Percentiles rank a stretch among this genome's conserved stretches.
Evolutionary conservation across 64 coral and sea anemone genomes (phyloP).

Genomic region (Dendrophyllia cribrosa): DNA sequence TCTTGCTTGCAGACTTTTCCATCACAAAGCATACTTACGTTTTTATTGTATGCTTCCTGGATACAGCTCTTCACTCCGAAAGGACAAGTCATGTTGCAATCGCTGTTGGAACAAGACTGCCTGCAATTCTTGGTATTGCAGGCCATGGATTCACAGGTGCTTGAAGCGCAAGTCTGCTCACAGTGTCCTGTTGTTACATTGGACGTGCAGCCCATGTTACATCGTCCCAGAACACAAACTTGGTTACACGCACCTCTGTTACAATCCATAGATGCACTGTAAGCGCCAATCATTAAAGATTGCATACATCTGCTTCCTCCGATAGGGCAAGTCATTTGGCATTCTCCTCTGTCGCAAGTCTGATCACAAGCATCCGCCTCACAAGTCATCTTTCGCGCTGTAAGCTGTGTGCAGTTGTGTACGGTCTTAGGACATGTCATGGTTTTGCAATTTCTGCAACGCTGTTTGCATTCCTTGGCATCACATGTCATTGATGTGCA

Average conservation of each 20-base stretch:
- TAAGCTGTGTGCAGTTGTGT: neutral
- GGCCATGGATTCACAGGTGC: neutral
- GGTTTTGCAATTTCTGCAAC: neutral
- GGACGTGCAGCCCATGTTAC: neutral
- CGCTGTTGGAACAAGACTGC: neutral
- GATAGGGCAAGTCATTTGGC: neutral
- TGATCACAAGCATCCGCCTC: neutral
- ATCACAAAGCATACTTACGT: neutral
- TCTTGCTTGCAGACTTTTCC: neutral
- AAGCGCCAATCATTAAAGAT: neutral
- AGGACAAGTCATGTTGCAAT: neutral
- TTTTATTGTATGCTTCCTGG: neutral
- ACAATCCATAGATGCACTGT: neutral
- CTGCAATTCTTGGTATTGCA: neutral
- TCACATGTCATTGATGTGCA: neutral
- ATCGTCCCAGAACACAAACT: neutral
- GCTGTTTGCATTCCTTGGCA: neutral
- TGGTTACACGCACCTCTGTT: neutral
- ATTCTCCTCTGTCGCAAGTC: neutral
- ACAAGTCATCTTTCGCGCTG: neutral
- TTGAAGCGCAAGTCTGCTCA: neutral
- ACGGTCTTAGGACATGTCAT: neutral
- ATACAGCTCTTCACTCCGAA: neutral
- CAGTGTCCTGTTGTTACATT: neutral
- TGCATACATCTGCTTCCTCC: neutral